Percentiles rank a stretch among this genome's conserved stretches.
Conservation (phyloP, 2,888 invertebrate species). For the Phengaris alcon region DNA sequence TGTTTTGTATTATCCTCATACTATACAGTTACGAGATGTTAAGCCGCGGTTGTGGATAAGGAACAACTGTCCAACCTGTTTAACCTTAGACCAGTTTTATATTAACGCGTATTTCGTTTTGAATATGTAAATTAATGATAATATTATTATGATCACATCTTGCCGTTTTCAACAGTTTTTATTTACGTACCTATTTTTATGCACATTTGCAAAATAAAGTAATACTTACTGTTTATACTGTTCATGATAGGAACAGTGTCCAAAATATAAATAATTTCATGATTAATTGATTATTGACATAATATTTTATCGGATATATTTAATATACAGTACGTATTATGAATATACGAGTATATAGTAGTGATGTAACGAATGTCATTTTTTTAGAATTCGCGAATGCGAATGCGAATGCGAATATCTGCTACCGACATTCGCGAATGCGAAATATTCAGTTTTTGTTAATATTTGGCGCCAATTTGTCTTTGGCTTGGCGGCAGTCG, state of each 20-base stretch:
- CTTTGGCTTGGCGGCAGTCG: too few species aligned
- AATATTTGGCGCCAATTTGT: too few species aligned
- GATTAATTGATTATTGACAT: neutral
- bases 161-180: slow-evolving; percentile 17
- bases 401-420: too few species aligned
- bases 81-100: slow-evolving; percentile 9
- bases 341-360: too few species aligned
- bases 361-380: too few species aligned
- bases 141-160: slow-evolving; percentile 15
- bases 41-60: neutral
- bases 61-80: slow-evolving; percentile 15
- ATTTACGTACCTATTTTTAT: slow-evolving; percentile 9
- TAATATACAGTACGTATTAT: too few species aligned
- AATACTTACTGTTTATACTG: neutral
- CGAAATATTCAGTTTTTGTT: too few species aligned
- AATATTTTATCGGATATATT: too few species aligned
- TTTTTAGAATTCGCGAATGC: too few species aligned
- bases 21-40: neutral
- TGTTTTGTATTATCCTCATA: neutral
- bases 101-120: neutral
- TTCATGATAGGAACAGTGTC: neutral
- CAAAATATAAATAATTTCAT: too few species aligned
- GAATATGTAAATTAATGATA: slow-evolving; percentile 23
- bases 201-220: slow-evolving; percentile 15
- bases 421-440: too few species aligned